A percentile compares a stretch with the other conserved stretches of the same genome.
Evolutionary conservation across 2,888 invertebrate genomes (phyloP).

Genomic region (Rhopalosiphum nymphaeae): DNA sequence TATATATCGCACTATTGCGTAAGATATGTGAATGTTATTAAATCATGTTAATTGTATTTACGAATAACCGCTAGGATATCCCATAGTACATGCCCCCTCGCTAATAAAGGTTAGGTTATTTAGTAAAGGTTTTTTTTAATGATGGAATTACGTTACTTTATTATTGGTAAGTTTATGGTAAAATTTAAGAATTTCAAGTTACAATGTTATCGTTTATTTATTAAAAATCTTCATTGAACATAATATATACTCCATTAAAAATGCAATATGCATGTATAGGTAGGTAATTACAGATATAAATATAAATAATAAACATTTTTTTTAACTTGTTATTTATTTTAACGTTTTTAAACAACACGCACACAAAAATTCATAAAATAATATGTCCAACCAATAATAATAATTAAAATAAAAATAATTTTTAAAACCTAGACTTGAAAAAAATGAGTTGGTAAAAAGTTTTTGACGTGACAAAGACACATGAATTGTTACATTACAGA

Average conservation of each 20-base stretch:
- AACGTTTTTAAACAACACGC: background rate
- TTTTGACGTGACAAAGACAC: background rate
- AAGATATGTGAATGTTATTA: background rate
- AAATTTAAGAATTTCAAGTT: too few relatives aligned
- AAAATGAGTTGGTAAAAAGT: background rate
- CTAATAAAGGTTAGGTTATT: too few relatives aligned
- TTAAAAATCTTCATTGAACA: too few relatives aligned
- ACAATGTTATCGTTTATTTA: too few relatives aligned
- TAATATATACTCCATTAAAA: too few relatives aligned
- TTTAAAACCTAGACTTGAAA: background rate
- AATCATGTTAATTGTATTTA: background rate
- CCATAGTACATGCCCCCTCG: background rate
- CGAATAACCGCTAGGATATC: background rate
- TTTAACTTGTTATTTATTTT: background rate
- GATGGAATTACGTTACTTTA: too few relatives aligned
- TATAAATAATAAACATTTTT: background rate
- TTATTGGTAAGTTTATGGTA: too few relatives aligned
- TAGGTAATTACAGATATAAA: background rate
- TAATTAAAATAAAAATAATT: background rate
- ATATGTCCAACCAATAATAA: background rate
- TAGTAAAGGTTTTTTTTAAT: too few relatives aligned
- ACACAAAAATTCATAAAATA: background rate
- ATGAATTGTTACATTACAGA: background rate
- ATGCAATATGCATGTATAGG: too few relatives aligned
- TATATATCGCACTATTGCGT: background rate